Evolutionary conservation across 2,797 vertebrate species (phyloP).

Genomic region (Macropus fuliginosus): DNA sequence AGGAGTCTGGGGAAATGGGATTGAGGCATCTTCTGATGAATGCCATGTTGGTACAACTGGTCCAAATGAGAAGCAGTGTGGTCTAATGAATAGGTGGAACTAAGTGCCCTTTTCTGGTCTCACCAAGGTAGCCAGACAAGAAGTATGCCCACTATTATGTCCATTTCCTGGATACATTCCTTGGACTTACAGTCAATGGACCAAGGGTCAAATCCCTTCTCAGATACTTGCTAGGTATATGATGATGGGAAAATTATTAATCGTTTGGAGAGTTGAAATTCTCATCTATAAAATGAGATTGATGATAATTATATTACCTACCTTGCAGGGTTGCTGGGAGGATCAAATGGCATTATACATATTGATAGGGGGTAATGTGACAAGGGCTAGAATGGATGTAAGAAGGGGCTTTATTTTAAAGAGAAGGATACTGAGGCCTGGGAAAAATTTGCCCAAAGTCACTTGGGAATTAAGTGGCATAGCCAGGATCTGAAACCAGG

Average conservation of each 20-base stretch:
- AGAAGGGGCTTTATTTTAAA: neutral
- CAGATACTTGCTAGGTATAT: too few species aligned
- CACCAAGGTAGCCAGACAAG: too few species aligned
- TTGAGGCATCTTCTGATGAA: neutral
- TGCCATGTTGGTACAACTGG: slow-evolving; percentile 21
- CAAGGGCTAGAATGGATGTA: neutral
- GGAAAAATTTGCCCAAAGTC: neutral
- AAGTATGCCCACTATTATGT: too few species aligned
- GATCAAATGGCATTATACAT: neutral
- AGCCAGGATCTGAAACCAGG: neutral
- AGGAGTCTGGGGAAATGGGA: neutral
- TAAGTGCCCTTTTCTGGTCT: too few species aligned
- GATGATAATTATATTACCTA: neutral
- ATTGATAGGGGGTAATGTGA: neutral
- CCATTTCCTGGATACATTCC: too few species aligned
- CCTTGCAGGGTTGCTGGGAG: neutral
- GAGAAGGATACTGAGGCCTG: neutral
- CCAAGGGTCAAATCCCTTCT: too few species aligned
- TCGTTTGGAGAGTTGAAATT: neutral
- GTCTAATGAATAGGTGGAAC: too few species aligned
- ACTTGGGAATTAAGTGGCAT: neutral
- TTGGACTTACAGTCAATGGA: too few species aligned
- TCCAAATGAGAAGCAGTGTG: too few species aligned
- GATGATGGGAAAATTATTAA: too few species aligned
- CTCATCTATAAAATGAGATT: neutral